Percentiles rank a stretch among this genome's conserved stretches.
phyloP scores from a whole-genome alignment of 1,140 invertebrate genomes.

The Dryas iulia region DNA sequence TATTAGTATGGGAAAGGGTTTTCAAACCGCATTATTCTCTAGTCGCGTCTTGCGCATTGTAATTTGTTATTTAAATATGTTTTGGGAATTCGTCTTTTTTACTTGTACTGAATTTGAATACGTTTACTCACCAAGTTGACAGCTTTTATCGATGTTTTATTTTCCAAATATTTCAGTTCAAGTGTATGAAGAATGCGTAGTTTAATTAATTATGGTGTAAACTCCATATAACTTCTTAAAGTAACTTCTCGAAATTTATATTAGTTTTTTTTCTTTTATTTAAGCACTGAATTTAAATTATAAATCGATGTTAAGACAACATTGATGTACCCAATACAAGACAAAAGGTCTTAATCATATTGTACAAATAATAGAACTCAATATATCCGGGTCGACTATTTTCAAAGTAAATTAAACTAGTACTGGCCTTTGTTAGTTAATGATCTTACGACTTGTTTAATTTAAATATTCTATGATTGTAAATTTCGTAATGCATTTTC shows the following conservation, averaged over 20 bases:
- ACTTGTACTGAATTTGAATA: constrained; percentile 29
- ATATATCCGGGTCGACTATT: constrained; percentile 3
- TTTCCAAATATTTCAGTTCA: too few relatives aligned
- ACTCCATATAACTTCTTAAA: too few relatives aligned
- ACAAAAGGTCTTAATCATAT: neutral
- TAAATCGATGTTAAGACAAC: neutral
- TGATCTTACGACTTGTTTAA: neutral
- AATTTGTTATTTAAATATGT: constrained; percentile 52
- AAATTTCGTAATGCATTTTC: neutral
- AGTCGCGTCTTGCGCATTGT: constrained; percentile 37
- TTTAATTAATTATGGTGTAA: neutral
- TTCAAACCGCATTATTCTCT: constrained; percentile 38
- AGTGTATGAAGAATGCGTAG: neutral
- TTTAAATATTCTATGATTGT: neutral
- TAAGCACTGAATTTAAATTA: too few relatives aligned
- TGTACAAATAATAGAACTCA: neutral
- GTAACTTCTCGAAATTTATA: too few relatives aligned
- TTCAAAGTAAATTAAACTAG: neutral
- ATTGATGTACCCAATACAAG: neutral
- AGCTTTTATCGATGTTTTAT: neutral
- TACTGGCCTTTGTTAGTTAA: constrained; percentile 15
- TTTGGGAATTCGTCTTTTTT: constrained; percentile 39
- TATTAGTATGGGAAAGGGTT: constrained; percentile 36
- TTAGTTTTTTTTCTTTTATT: too few relatives aligned
- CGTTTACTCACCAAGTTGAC: neutral